Conservation (phyloP, 2,113 vertebrate species). For the Triplophysa dalaica region DNA sequence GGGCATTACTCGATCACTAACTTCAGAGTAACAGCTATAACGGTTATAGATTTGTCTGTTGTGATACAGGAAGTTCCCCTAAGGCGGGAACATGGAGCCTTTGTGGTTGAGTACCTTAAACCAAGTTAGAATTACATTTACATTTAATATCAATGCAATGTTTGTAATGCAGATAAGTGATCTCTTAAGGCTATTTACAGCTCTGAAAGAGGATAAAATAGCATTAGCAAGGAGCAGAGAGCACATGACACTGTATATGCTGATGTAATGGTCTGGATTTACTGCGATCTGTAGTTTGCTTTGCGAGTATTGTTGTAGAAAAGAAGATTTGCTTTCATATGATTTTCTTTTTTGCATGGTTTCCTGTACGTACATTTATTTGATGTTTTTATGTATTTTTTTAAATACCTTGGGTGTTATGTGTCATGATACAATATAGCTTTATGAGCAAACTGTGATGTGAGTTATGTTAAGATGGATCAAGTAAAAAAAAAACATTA, state of each 20-base stretch:
- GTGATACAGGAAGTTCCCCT: background rate
- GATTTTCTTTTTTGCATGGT: too few relatives aligned
- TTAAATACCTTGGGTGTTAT: too few relatives aligned
- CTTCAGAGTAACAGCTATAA: background rate
- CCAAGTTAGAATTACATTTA: constrained; percentile 19
- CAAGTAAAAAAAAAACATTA: too few relatives aligned
- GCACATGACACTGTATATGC: constrained; percentile 9
- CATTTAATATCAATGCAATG: constrained; percentile 14
- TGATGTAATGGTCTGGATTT: constrained; percentile 12
- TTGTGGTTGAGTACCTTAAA: constrained; percentile 10
- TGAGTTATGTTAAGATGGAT: too few relatives aligned
- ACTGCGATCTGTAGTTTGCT: background rate
- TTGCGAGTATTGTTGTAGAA: background rate
- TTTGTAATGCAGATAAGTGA: constrained; percentile 13
- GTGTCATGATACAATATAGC: too few relatives aligned
- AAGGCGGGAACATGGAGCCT: background rate
- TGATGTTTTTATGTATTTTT: too few relatives aligned
- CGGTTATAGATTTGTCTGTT: background rate
- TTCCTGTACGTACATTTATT: too few relatives aligned
- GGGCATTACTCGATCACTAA: background rate
- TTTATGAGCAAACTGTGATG: too few relatives aligned
- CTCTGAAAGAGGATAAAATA: constrained; percentile 10
- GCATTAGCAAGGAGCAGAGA: background rate
- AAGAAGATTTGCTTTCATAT: background rate
- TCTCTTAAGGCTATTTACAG: background rate